Evolutionary conservation across 1,140 invertebrate species (phyloP).

Genomic region (Antheraea mylitta): DNA sequence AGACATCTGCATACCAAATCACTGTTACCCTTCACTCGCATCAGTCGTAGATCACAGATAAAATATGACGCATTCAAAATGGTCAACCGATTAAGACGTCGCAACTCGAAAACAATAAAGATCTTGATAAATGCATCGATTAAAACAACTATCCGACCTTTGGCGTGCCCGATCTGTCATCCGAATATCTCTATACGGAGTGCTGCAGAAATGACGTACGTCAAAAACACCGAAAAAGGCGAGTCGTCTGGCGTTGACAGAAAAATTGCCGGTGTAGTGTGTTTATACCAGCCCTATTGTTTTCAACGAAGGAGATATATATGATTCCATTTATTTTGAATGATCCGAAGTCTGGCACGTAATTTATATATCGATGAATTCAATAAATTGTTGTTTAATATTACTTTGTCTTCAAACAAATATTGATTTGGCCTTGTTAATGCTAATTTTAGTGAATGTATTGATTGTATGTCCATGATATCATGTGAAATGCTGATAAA

Average conservation of each 20-base stretch:
- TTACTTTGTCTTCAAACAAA: no score
- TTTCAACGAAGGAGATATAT: constrained; percentile 11
- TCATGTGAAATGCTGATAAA: background rate
- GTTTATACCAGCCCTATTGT: constrained; percentile 28
- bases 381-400: background rate
- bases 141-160: constrained; percentile 53
- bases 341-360: background rate
- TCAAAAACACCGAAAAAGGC: constrained; percentile 30
- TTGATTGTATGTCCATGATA: background rate
- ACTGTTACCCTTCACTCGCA: constrained; percentile 33
- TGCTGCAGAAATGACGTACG: constrained; percentile 35
- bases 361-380: background rate
- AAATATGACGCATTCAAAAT: constrained; percentile 39
- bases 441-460: background rate
- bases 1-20: constrained; percentile 39
- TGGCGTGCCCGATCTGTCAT: constrained; percentile 40
- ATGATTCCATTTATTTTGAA: background rate
- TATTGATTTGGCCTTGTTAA: background rate
- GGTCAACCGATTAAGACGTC: constrained; percentile 43
- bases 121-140: constrained; percentile 53
- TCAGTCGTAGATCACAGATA: constrained; percentile 35
- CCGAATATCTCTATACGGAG: constrained; percentile 36
- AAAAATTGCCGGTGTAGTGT: constrained; percentile 29
- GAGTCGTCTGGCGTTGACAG: constrained; percentile 29
- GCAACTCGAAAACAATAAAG: constrained; percentile 48